Conservation (phyloP, 2,113 vertebrate species). For the Natator depressus region DNA sequence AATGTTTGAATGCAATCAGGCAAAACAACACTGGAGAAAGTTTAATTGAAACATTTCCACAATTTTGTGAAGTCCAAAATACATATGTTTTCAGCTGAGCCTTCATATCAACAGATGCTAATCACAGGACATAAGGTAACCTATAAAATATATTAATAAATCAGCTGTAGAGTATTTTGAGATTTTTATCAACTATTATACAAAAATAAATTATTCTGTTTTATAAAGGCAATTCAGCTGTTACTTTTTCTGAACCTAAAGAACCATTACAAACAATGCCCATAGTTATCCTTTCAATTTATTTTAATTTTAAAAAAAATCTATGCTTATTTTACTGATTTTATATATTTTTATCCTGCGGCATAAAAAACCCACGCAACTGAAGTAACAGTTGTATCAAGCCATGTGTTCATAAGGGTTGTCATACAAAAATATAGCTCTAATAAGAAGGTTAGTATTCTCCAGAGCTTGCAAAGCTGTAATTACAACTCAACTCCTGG, state of each 20-base stretch:
- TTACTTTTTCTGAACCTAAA: background rate
- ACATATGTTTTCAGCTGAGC: background rate
- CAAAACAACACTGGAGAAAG: background rate
- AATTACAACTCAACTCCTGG: background rate
- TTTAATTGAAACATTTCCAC: background rate
- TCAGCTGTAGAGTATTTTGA: background rate
- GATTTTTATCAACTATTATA: background rate
- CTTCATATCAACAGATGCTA: background rate
- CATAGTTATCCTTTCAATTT: background rate
- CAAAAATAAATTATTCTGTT: background rate
- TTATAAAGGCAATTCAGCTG: background rate
- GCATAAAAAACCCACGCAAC: background rate
- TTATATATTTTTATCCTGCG: background rate
- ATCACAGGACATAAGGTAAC: background rate
- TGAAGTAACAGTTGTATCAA: background rate
- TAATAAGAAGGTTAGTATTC: background rate
- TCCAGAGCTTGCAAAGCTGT: background rate
- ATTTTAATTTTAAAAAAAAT: background rate
- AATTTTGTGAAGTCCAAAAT: background rate
- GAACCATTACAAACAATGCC: background rate
- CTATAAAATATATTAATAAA: background rate
- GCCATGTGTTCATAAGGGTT: background rate
- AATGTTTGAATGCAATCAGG: background rate
- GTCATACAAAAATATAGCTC: background rate
- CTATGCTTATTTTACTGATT: background rate